A percentile compares a stretch with the other conserved stretches of the same genome.
Conservation (phyloP, 2,797 vertebrate genomes). For the Heterohyrax brucei region DNA sequence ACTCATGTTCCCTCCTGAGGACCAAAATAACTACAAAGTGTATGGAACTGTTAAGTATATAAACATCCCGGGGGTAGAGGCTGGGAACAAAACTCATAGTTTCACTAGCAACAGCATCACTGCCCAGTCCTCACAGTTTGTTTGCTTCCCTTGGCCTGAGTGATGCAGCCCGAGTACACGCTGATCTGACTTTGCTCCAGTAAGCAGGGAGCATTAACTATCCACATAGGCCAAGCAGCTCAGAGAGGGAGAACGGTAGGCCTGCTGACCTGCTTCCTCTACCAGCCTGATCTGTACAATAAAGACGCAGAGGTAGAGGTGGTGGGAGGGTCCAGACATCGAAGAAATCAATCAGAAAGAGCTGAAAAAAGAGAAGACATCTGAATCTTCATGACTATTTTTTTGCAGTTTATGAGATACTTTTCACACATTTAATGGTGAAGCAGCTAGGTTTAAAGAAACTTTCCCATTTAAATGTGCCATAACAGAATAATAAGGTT, state of each 20-base stretch:
- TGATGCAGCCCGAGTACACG: not conserved
- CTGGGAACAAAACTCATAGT: conserved; percentile 82
- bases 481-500: conserved; percentile 72
- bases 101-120: conserved; percentile 86
- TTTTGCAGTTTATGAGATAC: conserved; percentile 20
- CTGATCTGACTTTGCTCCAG: not conserved
- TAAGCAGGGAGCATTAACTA: not conserved
- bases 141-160: conserved; percentile 53
- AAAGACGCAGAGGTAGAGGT: rapidly evolving
- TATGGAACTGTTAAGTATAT: conserved; percentile 81
- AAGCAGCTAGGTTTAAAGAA: conserved; percentile 63
- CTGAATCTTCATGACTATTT: not conserved
- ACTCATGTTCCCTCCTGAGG: conserved; percentile 83
- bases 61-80: conserved; percentile 85
- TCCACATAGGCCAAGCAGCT: rapidly evolving
- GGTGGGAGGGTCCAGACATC: not conserved
- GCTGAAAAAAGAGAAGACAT: not conserved
- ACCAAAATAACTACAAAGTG: conserved; percentile 86
- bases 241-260: not conserved
- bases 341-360: not conserved
- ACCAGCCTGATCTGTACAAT: not conserved
- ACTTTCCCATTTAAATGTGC: not conserved
- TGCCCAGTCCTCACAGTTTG: conserved; percentile 67
- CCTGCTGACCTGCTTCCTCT: not conserved
- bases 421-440: conserved; percentile 64